Base-by-base conservation (phyloP, 2,888 invertebrate genomes). In the Amiota mariae region DNA sequence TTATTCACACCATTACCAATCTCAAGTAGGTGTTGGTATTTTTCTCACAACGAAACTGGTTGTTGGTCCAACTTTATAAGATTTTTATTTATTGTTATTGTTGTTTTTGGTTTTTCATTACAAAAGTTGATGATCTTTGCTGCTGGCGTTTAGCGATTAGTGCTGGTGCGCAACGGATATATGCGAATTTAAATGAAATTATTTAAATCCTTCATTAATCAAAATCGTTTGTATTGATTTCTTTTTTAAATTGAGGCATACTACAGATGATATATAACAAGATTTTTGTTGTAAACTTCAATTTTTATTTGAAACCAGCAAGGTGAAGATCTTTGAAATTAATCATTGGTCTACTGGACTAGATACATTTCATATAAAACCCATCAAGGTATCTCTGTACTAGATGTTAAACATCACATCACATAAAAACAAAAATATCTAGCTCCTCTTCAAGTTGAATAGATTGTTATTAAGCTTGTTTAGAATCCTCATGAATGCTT, bases 171-270 rank as follows among this genome's bases (percentile, higher is more conserved):
- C 73, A 85, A 82, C 85, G 83, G 83, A 84, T 84, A 57, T 84
- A 84, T 84, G 83, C 83, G 83, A 84, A 84, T 84, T 85, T 85
- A 84, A 84, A 84, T 85, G 85, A 83, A 74, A 84, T 82, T 82
- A 80, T 84, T 85, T 78, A 84, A 82, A 80, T 72, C 71, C 63
- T 61, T 77, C 77, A 84, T 84, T 81, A 85, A 84, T 84, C 85
- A 83, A 76, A 75, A 63, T 72, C 48, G 24, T 57, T 18, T 13
- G 15, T 47, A 66, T 66, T 48, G 64, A 66, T 66, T 48, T 66
- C 15, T 48, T 66, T 48, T 66, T 76, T 74, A 57, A 18, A 12
- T 70, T 46, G 15, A 20, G 15, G 20, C 12, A 18, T 61, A 64
- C 11, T 46, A 6, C 18, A 61, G 18, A 61, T 15, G 64, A 64